phyloP scores from a whole-genome alignment of 2,797 vertebrate species.

The Arremon aurantiirostris region DNA sequence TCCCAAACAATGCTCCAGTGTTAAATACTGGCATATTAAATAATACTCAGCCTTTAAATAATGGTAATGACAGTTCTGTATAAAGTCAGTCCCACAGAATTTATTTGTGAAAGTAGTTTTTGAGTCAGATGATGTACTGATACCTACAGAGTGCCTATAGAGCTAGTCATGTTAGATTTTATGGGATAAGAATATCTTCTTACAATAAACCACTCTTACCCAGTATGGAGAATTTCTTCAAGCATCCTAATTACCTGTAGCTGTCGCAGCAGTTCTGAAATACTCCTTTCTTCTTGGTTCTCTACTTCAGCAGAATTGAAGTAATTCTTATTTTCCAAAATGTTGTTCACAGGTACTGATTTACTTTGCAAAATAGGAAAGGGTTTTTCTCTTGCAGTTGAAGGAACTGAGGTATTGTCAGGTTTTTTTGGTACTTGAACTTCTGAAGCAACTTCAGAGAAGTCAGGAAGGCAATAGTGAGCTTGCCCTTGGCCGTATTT shows the following conservation, averaged over 20 bases:
- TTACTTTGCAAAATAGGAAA: constrained; percentile 68
- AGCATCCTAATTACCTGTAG: constrained; percentile 59
- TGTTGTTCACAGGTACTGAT: constrained; percentile 60
- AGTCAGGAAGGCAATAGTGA: constrained; percentile 77
- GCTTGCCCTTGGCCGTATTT: constrained; percentile 79
- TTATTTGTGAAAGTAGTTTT: neutral
- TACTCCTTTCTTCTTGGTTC: neutral
- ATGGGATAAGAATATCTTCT: neutral
- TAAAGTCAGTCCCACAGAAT: neutral
- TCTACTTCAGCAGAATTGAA: constrained; percentile 29
- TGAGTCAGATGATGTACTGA: neutral
- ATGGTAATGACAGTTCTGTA: neutral
- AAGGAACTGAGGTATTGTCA: constrained; percentile 20
- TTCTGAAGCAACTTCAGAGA: constrained; percentile 79
- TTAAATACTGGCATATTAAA: neutral
- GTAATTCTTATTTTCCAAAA: constrained; percentile 66
- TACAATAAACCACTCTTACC: neutral
- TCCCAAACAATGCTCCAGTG: neutral
- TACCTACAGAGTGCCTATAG: neutral
- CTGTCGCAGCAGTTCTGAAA: neutral
- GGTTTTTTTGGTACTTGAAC: constrained; percentile 77
- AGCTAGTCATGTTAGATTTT: neutral
- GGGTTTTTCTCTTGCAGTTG: constrained; percentile 67
- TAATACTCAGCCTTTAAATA: neutral
- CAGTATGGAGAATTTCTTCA: neutral